Evolutionary conservation across 2,888 invertebrate species (phyloP).

Genomic region (Schizaphis graminum): DNA sequence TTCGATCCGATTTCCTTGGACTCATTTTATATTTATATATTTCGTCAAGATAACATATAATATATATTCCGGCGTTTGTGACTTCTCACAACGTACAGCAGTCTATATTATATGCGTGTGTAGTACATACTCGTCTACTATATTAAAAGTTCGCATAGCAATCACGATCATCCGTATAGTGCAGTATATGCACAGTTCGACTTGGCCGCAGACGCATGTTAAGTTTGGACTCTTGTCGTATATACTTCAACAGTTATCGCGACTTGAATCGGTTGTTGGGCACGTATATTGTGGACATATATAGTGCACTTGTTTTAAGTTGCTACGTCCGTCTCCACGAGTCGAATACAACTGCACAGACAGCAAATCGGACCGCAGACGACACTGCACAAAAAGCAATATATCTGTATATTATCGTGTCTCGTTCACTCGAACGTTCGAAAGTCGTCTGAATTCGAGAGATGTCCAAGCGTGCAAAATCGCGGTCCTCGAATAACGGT

Average conservation of each 20-base stretch:
- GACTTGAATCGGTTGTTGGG: not conserved
- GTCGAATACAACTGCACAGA: not conserved
- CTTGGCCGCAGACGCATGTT: not conserved
- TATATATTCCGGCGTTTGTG: not conserved
- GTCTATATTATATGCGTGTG: not conserved
- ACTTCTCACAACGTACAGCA: not conserved
- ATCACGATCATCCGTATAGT: not conserved
- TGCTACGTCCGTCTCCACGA: not conserved
- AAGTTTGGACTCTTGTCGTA: not conserved
- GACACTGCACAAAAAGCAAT: not conserved
- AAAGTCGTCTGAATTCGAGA: not conserved
- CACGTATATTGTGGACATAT: not conserved
- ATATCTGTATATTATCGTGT: not conserved
- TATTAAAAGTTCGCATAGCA: not conserved
- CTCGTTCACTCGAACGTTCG: not conserved
- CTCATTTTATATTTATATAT: not conserved
- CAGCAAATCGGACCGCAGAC: not conserved
- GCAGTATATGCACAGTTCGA: not conserved
- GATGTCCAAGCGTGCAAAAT: not conserved
- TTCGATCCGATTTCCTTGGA: not conserved
- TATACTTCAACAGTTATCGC: no score
- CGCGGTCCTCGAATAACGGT: not conserved
- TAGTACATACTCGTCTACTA: not conserved
- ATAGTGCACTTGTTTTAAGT: not conserved
- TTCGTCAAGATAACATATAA: not conserved